A percentile compares a stretch with the other conserved stretches of the same genome.
phyloP scores from a whole-genome alignment of 2,113 vertebrate genomes.

The Synodontis membranacea region DNA sequence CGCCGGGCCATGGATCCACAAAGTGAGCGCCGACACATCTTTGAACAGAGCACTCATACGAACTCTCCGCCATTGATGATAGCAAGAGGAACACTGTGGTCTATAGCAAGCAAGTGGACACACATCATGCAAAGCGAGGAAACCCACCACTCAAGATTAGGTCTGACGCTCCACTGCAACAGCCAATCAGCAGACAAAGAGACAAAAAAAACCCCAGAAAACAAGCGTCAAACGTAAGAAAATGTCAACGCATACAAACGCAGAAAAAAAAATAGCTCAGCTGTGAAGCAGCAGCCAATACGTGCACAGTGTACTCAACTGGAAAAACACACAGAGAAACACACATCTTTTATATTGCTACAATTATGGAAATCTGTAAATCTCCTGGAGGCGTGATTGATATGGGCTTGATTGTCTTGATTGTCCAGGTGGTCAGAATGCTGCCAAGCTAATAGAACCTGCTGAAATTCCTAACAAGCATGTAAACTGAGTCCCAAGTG shows the following conservation, averaged over 20 bases:
- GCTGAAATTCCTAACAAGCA: neutral
- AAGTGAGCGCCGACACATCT: neutral
- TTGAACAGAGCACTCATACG: neutral
- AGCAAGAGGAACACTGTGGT: neutral
- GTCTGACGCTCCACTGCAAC: neutral
- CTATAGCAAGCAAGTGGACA: neutral
- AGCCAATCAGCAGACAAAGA: neutral
- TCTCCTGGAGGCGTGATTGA: neutral
- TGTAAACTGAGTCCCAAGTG: neutral
- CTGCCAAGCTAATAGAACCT: neutral
- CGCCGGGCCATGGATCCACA: neutral
- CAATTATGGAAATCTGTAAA: too few relatives aligned
- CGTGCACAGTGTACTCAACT: neutral
- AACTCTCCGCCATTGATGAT: neutral
- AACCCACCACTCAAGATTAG: neutral
- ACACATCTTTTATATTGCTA: too few relatives aligned
- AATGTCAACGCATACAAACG: neutral
- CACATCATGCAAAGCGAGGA: neutral
- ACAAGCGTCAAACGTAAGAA: neutral
- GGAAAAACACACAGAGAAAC: neutral
- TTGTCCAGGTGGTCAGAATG: neutral
- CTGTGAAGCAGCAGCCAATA: neutral
- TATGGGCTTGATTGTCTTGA: neutral
- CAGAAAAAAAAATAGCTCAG: neutral
- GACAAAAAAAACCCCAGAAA: neutral